Base-by-base conservation (phyloP, 2,888 invertebrate species). In the Eilema griseolum region DNA sequence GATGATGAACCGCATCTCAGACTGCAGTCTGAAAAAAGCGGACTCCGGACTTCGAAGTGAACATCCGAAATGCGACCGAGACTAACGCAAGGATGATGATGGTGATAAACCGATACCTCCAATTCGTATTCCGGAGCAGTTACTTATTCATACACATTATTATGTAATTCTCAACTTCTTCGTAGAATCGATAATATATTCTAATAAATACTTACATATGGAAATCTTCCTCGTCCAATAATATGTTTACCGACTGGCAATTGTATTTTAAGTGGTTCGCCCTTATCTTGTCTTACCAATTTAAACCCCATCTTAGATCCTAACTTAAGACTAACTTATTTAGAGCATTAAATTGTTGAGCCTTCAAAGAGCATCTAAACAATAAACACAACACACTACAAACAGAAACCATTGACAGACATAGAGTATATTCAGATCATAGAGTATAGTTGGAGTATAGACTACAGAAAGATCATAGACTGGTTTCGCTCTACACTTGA, bases 141-240 rank as follows among this genome's bases (percentile, higher is more conserved):
- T 33, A 41, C 41, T 41, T 41, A 23, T 61, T 61, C 16, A n/a
- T 46, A 16, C 7, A 20, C 12, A 46, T 2, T 33, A 14, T 23
- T 33, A 23, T 23, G 33, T 5, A 33, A 61, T 7, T 33, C 11
- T 61, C 5, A n/a, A 23, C n/a, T 61, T 33, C 20, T 4, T 14
- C 11, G 5, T 61, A 63, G 14, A 16, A 11, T 28, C n/a, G 23
- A 31, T 3, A 14, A 33, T n/a, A 63, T 14, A 26, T 4, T 52
- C 2, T 14, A 10, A 52, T 56, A 1, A 8, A 12, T 71, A 89
- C 93, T 90, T 86, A 94, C 94, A 70, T 90, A 86, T 57, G 92
- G 84, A 62, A 93, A 84, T 70, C 88, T 88, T n/a, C 91, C 91
- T 84, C 95, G 87, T 57, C 95, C 95, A 61, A 95, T 87, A 26